Conservation (phyloP, 2,888 invertebrate genomes). For the Dolichomitus sp. region DNA sequence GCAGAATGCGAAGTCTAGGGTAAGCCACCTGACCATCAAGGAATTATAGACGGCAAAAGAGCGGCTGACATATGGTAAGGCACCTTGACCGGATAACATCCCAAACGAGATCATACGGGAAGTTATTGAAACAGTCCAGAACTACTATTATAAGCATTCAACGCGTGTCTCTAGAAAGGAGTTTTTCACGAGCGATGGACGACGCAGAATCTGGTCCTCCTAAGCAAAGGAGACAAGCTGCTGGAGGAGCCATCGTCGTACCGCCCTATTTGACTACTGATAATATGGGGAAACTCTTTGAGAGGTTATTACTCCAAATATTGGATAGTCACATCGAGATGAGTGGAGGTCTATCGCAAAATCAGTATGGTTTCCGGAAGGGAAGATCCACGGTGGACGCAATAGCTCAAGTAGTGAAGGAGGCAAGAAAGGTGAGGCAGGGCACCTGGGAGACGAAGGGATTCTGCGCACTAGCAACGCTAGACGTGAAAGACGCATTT, state of each 20-base stretch:
- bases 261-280: conserved; percentile 54
- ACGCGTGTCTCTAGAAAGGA: conserved; percentile 46
- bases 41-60: conserved; percentile 24
- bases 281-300: conserved; percentile 44
- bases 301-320: conserved; percentile 34
- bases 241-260: conserved; percentile 52
- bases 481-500: conserved; percentile 37
- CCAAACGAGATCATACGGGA: conserved; percentile 40
- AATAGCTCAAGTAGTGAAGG: conserved; percentile 2
- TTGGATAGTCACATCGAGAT: conserved; percentile 27
- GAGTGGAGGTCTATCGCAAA: conserved; percentile 31
- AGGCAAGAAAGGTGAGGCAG: neutral
- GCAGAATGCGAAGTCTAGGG: neutral
- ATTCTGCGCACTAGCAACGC: conserved; percentile 37
- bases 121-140: conserved; percentile 31
- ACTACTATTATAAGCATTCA: conserved; percentile 39
- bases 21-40: neutral
- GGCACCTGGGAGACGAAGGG: conserved; percentile 27
- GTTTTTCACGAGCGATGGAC: conserved; percentile 52
- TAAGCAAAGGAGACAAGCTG: conserved; percentile 58
- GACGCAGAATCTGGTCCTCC: conserved; percentile 48
- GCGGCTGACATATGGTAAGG: neutral
- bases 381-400: conserved; percentile 25
- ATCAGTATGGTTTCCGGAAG: conserved; percentile 57
- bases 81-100: conserved; percentile 9